These are phyloP conservation scores for Strigamia maritima DNA, from an alignment of 2,888 invertebrate species.

Conservation along the genomic window DNA sequence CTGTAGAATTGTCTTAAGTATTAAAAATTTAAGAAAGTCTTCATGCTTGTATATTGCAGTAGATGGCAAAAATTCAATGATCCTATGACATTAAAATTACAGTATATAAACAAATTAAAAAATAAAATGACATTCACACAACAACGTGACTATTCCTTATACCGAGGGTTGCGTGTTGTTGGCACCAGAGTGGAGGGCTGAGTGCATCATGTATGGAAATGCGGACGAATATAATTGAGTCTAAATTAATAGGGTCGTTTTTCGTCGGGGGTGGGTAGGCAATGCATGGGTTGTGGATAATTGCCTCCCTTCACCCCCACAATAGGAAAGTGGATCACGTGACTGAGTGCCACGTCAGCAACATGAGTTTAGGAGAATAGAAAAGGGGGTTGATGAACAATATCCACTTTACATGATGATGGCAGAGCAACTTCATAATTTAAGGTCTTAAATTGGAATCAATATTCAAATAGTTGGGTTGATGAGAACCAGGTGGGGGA, in stretches of 20 bases:
- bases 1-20: no score
- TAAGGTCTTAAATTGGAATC: slow-evolving; percentile 1
- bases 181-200: not conserved
- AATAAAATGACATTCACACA: not conserved
- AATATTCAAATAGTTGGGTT: slow-evolving; percentile 11
- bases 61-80: no score
- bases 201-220: slow-evolving; percentile 20
- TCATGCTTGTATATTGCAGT: no score
- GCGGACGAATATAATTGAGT: slow-evolving; percentile 27
- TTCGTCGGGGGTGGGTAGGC: not conserved
- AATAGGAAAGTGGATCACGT: not conserved
- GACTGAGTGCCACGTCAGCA: slow-evolving; percentile 23
- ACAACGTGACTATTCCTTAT: not conserved
- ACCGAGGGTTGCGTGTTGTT: not conserved
- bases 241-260: slow-evolving; percentile 29
- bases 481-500: slow-evolving; percentile 9
- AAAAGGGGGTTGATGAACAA: not conserved
- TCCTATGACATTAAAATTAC: not conserved
- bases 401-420: slow-evolving; percentile 1
- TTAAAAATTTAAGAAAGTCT: no score
- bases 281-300: not conserved
- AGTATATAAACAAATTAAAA: not conserved
- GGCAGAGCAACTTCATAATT: slow-evolving; percentile 20
- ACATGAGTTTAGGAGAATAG: not conserved
- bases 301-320: slow-evolving; percentile 25